Evolutionary conservation across 2,888 invertebrate species (phyloP).

Genomic region (Ditula angustiorana): DNA sequence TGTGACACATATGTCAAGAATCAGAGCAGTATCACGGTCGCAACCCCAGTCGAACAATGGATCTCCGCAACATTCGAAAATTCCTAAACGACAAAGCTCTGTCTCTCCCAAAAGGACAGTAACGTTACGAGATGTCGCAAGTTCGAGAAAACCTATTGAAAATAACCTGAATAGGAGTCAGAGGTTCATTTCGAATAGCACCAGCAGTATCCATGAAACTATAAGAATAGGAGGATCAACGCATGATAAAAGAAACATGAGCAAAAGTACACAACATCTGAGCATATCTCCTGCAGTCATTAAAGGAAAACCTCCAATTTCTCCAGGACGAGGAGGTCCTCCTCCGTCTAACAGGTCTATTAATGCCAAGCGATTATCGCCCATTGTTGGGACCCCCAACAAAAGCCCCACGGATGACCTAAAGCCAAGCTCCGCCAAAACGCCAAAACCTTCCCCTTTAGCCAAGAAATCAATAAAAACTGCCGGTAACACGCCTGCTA

Average conservation of each 20-base stretch:
- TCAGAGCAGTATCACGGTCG: constrained; percentile 71
- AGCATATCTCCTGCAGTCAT: constrained; percentile 68
- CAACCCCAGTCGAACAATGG: constrained; percentile 78
- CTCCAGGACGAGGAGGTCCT: constrained; percentile 77
- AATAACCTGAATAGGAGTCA: constrained; percentile 67
- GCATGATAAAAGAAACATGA: constrained; percentile 71
- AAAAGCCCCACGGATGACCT: constrained; percentile 76
- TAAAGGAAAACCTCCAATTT: constrained; percentile 80
- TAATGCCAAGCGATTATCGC: constrained; percentile 78
- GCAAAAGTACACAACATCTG: constrained; percentile 76
- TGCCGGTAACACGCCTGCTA: constrained; percentile 69
- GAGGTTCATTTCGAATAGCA: constrained; percentile 78
- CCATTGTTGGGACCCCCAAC: constrained; percentile 81
- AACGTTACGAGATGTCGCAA: constrained; percentile 53
- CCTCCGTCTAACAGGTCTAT: constrained; percentile 78
- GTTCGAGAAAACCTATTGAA: constrained; percentile 57
- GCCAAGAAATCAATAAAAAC: constrained; percentile 67
- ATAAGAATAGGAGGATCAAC: constrained; percentile 72
- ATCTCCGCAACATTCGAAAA: constrained; percentile 81
- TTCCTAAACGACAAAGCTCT: constrained; percentile 78
- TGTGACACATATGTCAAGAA: constrained; percentile 68
- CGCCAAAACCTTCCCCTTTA: constrained; percentile 62
- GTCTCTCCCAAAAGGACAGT: constrained; percentile 70
- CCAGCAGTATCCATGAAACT: constrained; percentile 79
- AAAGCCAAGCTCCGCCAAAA: constrained; percentile 68